Conservation (phyloP, 2,888 invertebrate species). For the Cetonia aurata region DNA sequence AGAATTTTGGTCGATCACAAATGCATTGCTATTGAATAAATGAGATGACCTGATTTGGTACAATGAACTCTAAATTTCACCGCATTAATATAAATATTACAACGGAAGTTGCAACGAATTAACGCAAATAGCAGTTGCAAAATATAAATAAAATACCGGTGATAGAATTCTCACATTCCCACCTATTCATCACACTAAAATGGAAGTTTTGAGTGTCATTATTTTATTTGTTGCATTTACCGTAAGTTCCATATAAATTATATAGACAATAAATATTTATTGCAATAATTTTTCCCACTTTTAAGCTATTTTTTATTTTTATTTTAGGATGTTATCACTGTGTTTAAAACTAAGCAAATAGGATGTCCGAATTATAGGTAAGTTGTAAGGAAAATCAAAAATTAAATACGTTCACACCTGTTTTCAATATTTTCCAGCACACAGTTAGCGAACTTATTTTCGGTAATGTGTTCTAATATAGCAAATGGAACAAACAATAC, state of each 20-base stretch:
- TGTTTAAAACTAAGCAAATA: constrained; percentile 22
- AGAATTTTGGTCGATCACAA: no score
- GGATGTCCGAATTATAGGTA: constrained; percentile 24
- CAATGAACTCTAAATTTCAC: constrained; percentile 33
- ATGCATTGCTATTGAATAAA: neutral
- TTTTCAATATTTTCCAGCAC: constrained; percentile 55
- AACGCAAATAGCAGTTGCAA: constrained; percentile 4
- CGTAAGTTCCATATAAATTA: no score
- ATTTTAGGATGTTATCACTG: constrained; percentile 24
- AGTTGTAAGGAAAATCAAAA: neutral
- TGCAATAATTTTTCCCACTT: neutral
- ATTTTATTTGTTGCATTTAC: constrained; percentile 19
- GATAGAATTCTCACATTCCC: neutral
- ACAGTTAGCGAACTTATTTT: constrained; percentile 70
- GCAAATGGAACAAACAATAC: constrained; percentile 73
- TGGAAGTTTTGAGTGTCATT: constrained; percentile 9
- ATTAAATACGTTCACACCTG: neutral
- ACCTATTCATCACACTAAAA: neutral
- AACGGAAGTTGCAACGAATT: constrained; percentile 31
- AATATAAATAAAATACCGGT: constrained; percentile 12
- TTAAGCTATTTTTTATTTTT: neutral
- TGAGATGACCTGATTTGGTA: constrained; percentile 14
- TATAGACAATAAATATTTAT: constrained; percentile 19
- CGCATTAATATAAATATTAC: neutral
- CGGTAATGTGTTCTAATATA: constrained; percentile 73